Base-by-base conservation (phyloP, 2,888 invertebrate genomes). In the Lochmaea capreae region DNA sequence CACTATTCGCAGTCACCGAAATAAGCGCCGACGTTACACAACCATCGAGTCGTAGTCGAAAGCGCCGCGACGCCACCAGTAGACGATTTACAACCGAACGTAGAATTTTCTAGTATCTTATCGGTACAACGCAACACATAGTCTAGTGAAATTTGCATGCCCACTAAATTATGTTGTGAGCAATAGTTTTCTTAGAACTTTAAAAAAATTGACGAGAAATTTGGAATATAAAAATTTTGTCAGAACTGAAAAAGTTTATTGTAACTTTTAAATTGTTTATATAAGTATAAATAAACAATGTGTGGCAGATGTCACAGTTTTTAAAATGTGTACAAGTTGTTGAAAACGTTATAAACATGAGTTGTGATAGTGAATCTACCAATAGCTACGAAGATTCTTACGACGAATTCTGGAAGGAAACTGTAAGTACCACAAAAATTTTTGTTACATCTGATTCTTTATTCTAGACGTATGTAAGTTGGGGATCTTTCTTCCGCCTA, bases 1-100 rank as follows among this genome's bases (percentile, higher is more conserved):
- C 82, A 82, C 82, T 71, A 75, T 75, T 71, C 71, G 71, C 46
- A 67, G 68, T 16, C 71, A 71, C 57, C 62, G 72, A 63, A 42
- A 58, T 46, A 26, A 72, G 63, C 72, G 63, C 68, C 70, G 63
- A 67, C 16, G 52, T 54, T 5, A 54, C 71, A 62, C 73, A 71
- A 67, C 66, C 67, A 52, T 62, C 57, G 49, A 18, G 46, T 42
- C 67, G 66, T 72, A 52, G 59, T 62, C 62, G 62, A 59, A 49
- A 62, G 54, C 71, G 67, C 43, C 62, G 62, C 62, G 62, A 43
- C 62, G 63, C 52, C 66, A 18, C n/a, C 16, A 9, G 8, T 16
- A 49, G 52, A 57, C 67, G 14, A 33, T 57, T 22, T 39, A n/a
- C 43, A 26, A 65, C 18, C 54, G 57, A 54, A 18, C 66, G 54